phyloP scores from a whole-genome alignment of 2,113 vertebrate species.

The Orientallactaga bullata region DNA sequence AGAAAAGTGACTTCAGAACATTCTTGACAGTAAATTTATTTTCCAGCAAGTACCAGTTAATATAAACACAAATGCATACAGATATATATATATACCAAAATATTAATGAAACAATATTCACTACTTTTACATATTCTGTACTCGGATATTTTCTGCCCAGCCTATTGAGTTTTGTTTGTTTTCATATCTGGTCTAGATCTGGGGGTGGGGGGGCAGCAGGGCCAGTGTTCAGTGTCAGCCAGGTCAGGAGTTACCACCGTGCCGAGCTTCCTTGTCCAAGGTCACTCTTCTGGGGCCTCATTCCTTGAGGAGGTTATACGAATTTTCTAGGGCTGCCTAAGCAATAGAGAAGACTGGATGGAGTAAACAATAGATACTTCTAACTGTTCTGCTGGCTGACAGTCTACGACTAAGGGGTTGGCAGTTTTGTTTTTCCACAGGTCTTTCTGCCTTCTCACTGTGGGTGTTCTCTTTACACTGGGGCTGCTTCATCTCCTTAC shows the following conservation, averaged over 20 bases:
- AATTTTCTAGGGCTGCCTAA: constrained; percentile 7
- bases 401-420: background rate
- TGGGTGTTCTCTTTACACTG: background rate
- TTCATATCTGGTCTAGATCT: background rate
- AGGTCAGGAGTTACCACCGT: background rate
- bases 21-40: constrained; percentile 53
- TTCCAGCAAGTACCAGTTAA: background rate
- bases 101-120: constrained; percentile 3
- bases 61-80: background rate
- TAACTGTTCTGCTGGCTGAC: background rate
- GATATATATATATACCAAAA: background rate
- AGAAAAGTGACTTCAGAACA: background rate
- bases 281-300: background rate
- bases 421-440: background rate
- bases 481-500: background rate
- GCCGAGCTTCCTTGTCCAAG: background rate
- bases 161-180: background rate
- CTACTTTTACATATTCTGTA: background rate
- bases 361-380: background rate
- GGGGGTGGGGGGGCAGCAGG: background rate
- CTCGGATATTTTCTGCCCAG: background rate
- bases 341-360: background rate
- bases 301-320: background rate
- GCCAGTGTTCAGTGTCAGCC: background rate
- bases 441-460: background rate